Evolutionary conservation across 2,113 vertebrate genomes (phyloP).

Genomic region (Pelvicachromis taeniatus): DNA sequence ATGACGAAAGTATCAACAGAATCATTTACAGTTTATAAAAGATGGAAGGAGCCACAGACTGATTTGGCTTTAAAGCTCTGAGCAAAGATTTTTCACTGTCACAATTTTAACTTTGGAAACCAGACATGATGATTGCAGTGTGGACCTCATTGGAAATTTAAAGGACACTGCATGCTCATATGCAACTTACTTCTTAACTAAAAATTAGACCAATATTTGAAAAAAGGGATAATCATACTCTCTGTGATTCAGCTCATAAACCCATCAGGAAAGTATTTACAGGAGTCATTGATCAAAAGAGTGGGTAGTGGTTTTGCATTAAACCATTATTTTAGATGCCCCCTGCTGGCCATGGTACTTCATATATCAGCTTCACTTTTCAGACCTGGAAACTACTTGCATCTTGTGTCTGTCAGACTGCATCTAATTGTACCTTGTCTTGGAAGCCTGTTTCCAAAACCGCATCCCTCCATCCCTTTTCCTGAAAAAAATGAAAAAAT

Average conservation of each 20-base stretch:
- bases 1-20: neutral
- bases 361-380: neutral
- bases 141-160: neutral
- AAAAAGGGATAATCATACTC: neutral
- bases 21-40: neutral
- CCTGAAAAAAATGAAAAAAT: constrained; percentile 67
- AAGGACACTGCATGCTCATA: too few relatives aligned
- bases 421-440: constrained; percentile 76
- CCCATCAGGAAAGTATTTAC: neutral
- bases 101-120: neutral
- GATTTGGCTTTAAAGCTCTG: neutral
- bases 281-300: neutral
- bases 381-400: neutral
- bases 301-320: neutral
- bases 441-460: constrained; percentile 92
- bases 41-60: neutral
- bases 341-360: neutral
- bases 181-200: neutral
- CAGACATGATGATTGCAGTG: neutral
- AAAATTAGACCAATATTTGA: neutral
- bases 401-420: neutral
- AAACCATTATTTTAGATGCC: neutral
- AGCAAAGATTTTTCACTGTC: neutral
- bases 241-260: neutral
- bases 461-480: constrained; percentile 87